Evolutionary conservation across 2,888 invertebrate genomes (phyloP), one percentile per base, ranked within the genome.

Genomic region (Epinotia nisella): DNA sequence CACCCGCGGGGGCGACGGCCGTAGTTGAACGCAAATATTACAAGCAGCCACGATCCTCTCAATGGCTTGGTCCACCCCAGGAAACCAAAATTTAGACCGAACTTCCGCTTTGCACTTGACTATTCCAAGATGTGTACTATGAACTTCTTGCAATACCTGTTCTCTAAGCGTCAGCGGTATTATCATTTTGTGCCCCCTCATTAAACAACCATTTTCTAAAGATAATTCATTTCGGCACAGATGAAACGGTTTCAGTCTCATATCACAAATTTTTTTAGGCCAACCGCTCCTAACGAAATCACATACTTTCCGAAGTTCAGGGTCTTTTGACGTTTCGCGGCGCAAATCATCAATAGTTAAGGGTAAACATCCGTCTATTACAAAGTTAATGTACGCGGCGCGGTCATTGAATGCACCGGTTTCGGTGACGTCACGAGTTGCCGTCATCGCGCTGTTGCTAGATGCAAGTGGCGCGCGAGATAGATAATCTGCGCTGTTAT

Each of bases 341-440:
- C 35, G 61, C 15, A 61, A 45, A 21, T 61, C 24, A 2, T 62
- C 64, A 13, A 53, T 9, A 1, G 53, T 53, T 35, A 64, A 7
- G 1, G 64, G 64, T 13, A 64, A 17, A 35, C 53, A 17, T 17
- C 64, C 64, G 4, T 64, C 64, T 17, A 64, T n/a, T 29, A 64
- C 64, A n/a, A 64, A 64, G 51, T 64, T 64, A 0, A 64, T 13
- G 35, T 64, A 64, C 0, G 64, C 45, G 9, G 64, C 64, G 51
- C 53, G 53, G 4, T 64, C 64, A 17, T 53, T 19, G 7, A 21
- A 21, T 21, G 35, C 2, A 5, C 10, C 21, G 2, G 55, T 11
- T 21, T 0, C 3, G 19, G 55, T 10, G 19, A 21, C 21, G 55
- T 21, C 21, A 21, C 11, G 55, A 0, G 7, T 5, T 5, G 1